Evolutionary conservation across 2,113 vertebrate genomes (phyloP).

Genomic region (Tympanuchus pallidicinctus): DNA sequence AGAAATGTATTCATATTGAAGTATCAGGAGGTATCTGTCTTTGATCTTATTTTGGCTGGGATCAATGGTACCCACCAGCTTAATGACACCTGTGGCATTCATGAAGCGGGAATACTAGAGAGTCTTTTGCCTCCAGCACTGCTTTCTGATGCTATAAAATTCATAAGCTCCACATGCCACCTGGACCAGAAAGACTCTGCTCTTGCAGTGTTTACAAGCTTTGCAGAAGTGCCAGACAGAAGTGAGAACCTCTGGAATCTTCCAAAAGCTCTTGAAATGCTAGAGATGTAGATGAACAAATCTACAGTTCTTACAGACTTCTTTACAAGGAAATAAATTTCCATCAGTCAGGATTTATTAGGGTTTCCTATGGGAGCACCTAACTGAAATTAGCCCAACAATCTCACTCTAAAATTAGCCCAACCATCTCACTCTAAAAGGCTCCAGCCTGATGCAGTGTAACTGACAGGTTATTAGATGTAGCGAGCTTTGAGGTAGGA

Average conservation of each 20-base stretch:
- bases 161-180: background rate
- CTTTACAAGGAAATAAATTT: constrained; percentile 14
- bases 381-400: constrained; percentile 6
- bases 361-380: background rate
- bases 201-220: background rate
- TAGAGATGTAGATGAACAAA: background rate
- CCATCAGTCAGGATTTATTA: background rate
- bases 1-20: background rate
- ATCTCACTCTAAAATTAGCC: background rate
- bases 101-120: background rate
- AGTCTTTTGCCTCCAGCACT: background rate
- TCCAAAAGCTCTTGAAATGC: constrained; percentile 11
- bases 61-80: background rate
- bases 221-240: background rate
- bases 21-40: background rate
- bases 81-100: constrained; percentile 16
- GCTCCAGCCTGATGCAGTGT: background rate
- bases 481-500: background rate
- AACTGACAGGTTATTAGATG: background rate
- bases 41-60: background rate
- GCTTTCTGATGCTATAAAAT: constrained; percentile 6
- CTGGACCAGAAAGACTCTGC: background rate
- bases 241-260: background rate
- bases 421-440: background rate
- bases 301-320: background rate